Evolutionary conservation across 2,888 invertebrate genomes (phyloP), one percentile per base, ranked within the genome.

Genomic region (Dascillus cervinus): DNA sequence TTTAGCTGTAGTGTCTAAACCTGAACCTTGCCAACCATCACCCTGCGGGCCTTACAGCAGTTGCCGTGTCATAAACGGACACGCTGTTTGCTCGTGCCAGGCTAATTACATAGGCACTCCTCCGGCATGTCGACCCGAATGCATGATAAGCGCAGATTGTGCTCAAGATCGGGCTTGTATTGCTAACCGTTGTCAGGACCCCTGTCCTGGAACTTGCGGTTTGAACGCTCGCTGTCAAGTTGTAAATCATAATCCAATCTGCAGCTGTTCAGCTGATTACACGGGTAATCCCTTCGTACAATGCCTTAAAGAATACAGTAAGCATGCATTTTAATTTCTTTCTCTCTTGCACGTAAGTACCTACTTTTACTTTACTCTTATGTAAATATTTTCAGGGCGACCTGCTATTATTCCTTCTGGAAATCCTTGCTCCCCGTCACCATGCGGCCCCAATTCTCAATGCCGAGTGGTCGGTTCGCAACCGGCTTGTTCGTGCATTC

Each of bases 131-230:
- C 73, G 79, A 28, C 86, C 87, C 9, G 87, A 86, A 67, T 89
- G 88, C 59, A 77, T 82, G 61, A 78, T 83, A 40, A 86, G 84
- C 62, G 77, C 84, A 25, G 88, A 89, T 55, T 90, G 90, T 62
- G 66, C 79, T 47, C 81, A 80, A 53, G 82, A 86, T 54, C 79
- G 71, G 58, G 82, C 88, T 26, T 91, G 91, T 56, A 73, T 82
- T 29, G 78, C 79, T 58, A 79, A 82, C 55, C 83, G 76, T 63
- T 90, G 90, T 58, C 73, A 73, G 39, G 82, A 89, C 62, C 88
- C 88, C 26, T 90, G 89, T 59, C 71, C 77, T 19, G 84, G 83
- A 39, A 79, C 82, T n/a, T 90, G 90, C 57, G 89, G 89, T 13
- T 67, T 73, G 37, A 80, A 84, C 64, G 85, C 89, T 2, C 73